phyloP scores from a whole-genome alignment of 2,888 invertebrate species.

The Agrilus cyanescens region DNA sequence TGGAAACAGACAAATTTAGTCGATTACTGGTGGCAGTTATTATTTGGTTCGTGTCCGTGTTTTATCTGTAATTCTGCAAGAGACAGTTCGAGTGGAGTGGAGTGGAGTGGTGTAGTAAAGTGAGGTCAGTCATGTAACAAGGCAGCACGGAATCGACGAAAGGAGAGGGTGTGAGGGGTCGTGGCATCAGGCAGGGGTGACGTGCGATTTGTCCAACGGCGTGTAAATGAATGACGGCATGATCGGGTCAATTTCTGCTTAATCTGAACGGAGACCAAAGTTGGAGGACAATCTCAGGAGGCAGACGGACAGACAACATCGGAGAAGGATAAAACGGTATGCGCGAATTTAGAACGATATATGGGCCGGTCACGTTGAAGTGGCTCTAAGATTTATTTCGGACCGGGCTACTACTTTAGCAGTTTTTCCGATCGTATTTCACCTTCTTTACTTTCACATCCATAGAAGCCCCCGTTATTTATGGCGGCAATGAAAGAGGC shows the following conservation, averaged over 20 bases:
- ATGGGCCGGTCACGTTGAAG: slow-evolving; percentile 31
- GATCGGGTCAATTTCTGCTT: slow-evolving; percentile 36
- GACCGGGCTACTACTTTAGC: slow-evolving; percentile 13
- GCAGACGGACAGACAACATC: slow-evolving; percentile 13
- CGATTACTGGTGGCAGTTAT: too few relatives aligned
- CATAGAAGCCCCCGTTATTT: slow-evolving; percentile 20
- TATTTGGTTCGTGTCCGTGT: too few relatives aligned
- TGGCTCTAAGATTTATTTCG: slow-evolving; percentile 16
- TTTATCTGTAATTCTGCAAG: too few relatives aligned
- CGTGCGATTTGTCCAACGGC: slow-evolving; percentile 34
- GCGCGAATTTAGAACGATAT: slow-evolving; percentile 21
- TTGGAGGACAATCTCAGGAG: slow-evolving; percentile 29
- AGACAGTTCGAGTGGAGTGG: slow-evolving; percentile 1
- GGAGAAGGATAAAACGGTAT: too few relatives aligned
- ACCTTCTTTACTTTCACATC: slow-evolving; percentile 15
- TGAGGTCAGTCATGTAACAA: slow-evolving; percentile 6
- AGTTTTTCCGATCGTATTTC: slow-evolving; percentile 14
- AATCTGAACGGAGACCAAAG: slow-evolving; percentile 27
- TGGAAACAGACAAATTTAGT: too few relatives aligned
- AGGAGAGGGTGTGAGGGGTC: neutral
- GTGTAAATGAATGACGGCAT: slow-evolving; percentile 36
- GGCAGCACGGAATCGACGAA: slow-evolving; percentile 6
- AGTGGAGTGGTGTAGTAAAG: neutral
- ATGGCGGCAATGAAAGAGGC: too few relatives aligned
- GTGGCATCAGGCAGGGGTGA: slow-evolving; percentile 24